phyloP scores from a whole-genome alignment of 2,113 vertebrate genomes.

The Microtus oregoni region DNA sequence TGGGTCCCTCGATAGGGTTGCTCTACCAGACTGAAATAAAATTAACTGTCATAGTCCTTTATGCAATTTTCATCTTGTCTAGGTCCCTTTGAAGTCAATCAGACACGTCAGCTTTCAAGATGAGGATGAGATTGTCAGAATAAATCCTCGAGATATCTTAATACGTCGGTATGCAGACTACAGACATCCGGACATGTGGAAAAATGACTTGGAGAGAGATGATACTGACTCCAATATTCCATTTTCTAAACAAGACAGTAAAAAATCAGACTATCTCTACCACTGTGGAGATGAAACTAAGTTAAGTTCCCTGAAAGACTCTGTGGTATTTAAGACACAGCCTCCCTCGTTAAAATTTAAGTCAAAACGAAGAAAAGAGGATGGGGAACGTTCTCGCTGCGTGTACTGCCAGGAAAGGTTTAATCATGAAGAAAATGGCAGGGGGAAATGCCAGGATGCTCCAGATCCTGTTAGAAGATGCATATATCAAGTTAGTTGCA shows the following conservation, averaged over 20 bases:
- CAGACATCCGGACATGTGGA: slow-evolving; percentile 98
- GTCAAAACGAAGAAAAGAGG: slow-evolving; percentile 96
- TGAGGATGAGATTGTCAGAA: slow-evolving; percentile 98
- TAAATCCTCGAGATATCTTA: slow-evolving; percentile 98
- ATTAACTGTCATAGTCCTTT: slow-evolving; percentile 25
- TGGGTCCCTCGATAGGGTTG: not conserved
- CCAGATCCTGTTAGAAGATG: slow-evolving; percentile 98
- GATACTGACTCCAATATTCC: slow-evolving; percentile 91
- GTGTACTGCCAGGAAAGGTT: slow-evolving; percentile 99
- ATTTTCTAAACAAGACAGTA: slow-evolving; percentile 95
- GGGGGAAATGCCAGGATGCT: slow-evolving; percentile 98
- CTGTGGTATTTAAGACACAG: slow-evolving; percentile 95
- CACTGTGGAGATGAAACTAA: slow-evolving; percentile 93
- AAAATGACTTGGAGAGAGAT: slow-evolving; percentile 93
- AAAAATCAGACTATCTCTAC: slow-evolving; percentile 96
- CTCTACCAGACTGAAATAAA: not conserved
- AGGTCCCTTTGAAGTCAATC: slow-evolving; percentile 92
- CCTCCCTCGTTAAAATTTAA: slow-evolving; percentile 94
- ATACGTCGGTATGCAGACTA: slow-evolving; percentile 99
- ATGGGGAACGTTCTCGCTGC: slow-evolving; percentile 98
- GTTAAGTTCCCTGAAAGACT: slow-evolving; percentile 91
- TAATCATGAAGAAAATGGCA: slow-evolving; percentile 98
- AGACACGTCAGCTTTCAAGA: slow-evolving; percentile 98
- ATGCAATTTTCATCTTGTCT: slow-evolving; percentile 65
- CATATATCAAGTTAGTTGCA: slow-evolving; percentile 99